These are phyloP conservation scores for Scalopus aquaticus DNA, from an alignment of 2,113 vertebrate genomes.

Conservation along the genomic window DNA sequence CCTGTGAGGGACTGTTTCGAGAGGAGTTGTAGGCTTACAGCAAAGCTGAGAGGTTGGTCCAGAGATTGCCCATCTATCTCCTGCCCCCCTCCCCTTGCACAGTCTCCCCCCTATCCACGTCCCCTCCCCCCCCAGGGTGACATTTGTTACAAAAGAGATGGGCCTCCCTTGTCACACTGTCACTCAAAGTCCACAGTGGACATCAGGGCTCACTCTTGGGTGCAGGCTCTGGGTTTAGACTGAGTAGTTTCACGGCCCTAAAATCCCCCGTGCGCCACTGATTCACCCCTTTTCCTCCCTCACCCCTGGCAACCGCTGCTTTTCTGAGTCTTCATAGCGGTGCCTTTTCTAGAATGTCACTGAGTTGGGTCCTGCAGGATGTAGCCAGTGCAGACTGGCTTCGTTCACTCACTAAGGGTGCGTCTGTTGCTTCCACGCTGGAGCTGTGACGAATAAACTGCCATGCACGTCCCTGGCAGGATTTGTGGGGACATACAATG, in stretches of 20 bases:
- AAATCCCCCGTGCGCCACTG: accelerated
- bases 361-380: background rate
- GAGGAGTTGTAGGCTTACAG: background rate
- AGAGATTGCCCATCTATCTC: background rate
- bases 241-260: background rate
- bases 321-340: background rate
- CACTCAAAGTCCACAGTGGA: background rate
- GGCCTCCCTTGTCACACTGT: accelerated
- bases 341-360: background rate
- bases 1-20: background rate
- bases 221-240: background rate
- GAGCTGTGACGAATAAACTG: too few species aligned
- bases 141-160: accelerated
- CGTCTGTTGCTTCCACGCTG: background rate
- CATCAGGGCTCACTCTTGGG: too few species aligned
- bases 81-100: background rate
- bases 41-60: background rate
- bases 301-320: background rate
- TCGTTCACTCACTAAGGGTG: background rate
- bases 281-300: too few species aligned
- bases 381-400: background rate
- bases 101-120: background rate
- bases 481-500: too few species aligned
- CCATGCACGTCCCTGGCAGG: background rate
- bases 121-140: accelerated